Conservation (phyloP, 2,797 vertebrate genomes). For the Pseudochirops corinnae region DNA sequence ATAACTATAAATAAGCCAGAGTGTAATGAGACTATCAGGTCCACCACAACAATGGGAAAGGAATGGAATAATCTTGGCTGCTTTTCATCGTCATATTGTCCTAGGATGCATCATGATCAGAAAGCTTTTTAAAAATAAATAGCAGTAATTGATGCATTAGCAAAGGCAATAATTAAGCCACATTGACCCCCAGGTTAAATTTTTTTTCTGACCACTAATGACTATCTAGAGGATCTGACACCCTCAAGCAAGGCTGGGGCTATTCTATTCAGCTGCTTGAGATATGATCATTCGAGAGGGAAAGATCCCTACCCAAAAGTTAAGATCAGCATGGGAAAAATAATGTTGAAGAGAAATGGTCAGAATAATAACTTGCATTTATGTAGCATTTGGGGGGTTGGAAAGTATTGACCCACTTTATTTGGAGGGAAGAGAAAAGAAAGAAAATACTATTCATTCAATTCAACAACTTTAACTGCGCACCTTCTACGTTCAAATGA, state of each 20-base stretch:
- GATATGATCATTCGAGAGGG: neutral
- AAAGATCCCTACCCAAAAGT: neutral
- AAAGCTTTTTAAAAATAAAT: slow-evolving; percentile 72
- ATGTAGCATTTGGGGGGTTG: neutral
- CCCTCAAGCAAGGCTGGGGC: neutral
- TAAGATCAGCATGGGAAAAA: neutral
- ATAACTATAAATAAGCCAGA: slow-evolving; percentile 34
- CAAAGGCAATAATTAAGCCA: slow-evolving; percentile 68
- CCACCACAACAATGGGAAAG: slow-evolving; percentile 45
- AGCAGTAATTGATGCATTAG: slow-evolving; percentile 66
- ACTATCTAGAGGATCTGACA: slow-evolving; percentile 45
- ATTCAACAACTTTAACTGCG: neutral
- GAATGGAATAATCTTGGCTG: slow-evolving; percentile 17
- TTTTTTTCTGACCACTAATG: slow-evolving; percentile 47
- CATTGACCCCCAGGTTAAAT: slow-evolving; percentile 57
- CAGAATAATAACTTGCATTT: neutral
- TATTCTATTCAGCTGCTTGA: slow-evolving; percentile 40
- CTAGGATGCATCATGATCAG: slow-evolving; percentile 60
- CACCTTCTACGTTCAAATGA: neutral
- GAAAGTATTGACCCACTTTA: neutral
- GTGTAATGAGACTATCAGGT: neutral
- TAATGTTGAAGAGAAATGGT: neutral
- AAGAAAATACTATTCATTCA: neutral
- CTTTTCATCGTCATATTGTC: slow-evolving; percentile 47
- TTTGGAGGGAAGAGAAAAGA: neutral